Evolutionary conservation across 1,140 invertebrate genomes (phyloP).

Genomic region (Dreissena polymorpha): DNA sequence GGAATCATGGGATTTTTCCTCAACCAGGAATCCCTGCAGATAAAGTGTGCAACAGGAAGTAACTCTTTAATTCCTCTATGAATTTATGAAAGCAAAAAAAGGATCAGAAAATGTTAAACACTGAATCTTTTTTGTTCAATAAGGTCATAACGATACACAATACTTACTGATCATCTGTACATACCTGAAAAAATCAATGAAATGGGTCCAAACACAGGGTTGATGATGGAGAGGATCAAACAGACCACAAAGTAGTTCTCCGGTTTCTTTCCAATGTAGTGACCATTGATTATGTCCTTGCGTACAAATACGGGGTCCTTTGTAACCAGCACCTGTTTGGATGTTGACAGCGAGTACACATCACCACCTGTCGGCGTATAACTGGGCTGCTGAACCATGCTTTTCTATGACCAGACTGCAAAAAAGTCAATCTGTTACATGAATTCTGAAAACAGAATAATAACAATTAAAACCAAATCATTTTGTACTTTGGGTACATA

Average conservation of each 20-base stretch:
- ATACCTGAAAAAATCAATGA: conserved; percentile 73
- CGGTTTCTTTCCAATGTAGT: conserved; percentile 70
- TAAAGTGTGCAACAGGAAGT: no score
- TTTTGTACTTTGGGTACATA: no score
- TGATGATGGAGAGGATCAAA: conserved; percentile 66
- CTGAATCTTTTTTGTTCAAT: background rate
- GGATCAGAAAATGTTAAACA: background rate
- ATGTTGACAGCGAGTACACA: conserved; percentile 41
- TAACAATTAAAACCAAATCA: no score
- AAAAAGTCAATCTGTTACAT: no score
- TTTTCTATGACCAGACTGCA: no score
- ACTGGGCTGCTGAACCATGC: background rate
- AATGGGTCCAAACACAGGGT: conserved; percentile 72
- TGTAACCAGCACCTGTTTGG: conserved; percentile 73
- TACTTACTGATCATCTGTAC: conserved; percentile 9
- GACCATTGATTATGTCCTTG: conserved; percentile 68
- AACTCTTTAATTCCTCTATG: background rate
- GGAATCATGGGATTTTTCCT: no score
- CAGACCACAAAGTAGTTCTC: conserved; percentile 68
- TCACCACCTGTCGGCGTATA: background rate
- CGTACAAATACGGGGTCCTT: conserved; percentile 71
- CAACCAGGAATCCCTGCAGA: no score
- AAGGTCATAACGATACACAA: background rate
- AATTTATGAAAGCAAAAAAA: conserved; percentile 18
- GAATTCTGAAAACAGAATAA: no score